Conservation (phyloP, 2,113 vertebrate genomes). For the Chaetodon auriga region DNA sequence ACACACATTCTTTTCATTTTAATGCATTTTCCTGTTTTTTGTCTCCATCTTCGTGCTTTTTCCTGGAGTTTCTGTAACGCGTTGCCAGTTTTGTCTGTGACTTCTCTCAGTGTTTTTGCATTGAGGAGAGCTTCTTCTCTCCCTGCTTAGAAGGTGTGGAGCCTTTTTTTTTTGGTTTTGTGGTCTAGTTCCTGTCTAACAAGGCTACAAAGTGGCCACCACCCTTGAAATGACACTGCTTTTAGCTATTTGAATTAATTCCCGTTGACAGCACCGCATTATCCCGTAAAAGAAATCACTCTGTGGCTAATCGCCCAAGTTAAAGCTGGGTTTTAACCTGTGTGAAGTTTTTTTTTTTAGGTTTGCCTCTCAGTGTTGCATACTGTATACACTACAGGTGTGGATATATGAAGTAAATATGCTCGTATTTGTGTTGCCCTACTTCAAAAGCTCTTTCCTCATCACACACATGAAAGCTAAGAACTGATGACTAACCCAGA, state of each 20-base stretch:
- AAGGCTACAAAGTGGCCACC: conserved; percentile 31
- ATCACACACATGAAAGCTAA: conserved; percentile 57
- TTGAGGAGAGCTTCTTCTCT: background rate
- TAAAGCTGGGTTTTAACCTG: background rate
- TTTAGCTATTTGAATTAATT: conserved; percentile 1
- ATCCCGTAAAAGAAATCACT: background rate
- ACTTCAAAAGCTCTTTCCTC: conserved; percentile 57
- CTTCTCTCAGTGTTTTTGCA: background rate
- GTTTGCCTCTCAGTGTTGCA: background rate
- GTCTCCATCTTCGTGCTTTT: background rate
- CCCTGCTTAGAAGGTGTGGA: conserved; percentile 9
- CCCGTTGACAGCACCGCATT: background rate
- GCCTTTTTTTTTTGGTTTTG: conserved; percentile 21
- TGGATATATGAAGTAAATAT: background rate
- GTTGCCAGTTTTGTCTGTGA: background rate
- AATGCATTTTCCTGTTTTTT: background rate
- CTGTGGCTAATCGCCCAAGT: background rate
- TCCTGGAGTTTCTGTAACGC: background rate
- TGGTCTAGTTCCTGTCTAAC: conserved; percentile 37
- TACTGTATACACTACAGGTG: background rate
- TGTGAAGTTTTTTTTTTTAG: background rate
- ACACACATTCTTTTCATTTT: background rate
- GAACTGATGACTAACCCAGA: conserved; percentile 47
- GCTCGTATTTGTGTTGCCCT: background rate
- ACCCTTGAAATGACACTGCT: conserved; percentile 44